Percentiles rank a stretch among this genome's conserved stretches.
Evolutionary conservation across 92 coral and sea anemone genomes (phyloP).

Genomic region (Micromussa lordhowensis): DNA sequence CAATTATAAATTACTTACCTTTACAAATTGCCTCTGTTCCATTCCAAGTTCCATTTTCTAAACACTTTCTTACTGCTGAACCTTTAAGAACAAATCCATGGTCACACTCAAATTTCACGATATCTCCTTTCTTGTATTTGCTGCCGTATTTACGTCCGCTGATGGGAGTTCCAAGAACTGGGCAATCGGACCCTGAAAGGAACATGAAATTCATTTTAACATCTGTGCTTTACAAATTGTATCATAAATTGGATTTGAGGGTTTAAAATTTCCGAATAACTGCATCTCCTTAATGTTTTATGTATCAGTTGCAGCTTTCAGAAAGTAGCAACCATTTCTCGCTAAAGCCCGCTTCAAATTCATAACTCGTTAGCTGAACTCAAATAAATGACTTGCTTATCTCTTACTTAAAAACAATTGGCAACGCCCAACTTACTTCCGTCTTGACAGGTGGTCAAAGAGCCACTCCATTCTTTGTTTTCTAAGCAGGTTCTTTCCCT

Average conservation of each 20-base stretch:
- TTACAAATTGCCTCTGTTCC: slow-evolving; percentile 86
- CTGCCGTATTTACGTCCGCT: slow-evolving; percentile 77
- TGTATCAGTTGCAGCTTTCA: neutral
- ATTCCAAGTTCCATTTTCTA: slow-evolving; percentile 74
- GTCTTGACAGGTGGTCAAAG: slow-evolving; percentile 75
- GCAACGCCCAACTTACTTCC: slow-evolving; percentile 72
- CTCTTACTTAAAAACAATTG: neutral
- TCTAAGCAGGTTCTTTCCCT: slow-evolving; percentile 71
- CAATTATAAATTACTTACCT: slow-evolving; percentile 40
- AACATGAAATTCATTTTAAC: neutral
- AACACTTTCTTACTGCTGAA: slow-evolving; percentile 73
- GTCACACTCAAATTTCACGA: slow-evolving; percentile 74
- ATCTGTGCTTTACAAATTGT: neutral
- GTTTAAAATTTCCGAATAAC: no score
- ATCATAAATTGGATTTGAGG: no score
- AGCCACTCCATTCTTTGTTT: slow-evolving; percentile 85
- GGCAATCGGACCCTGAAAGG: slow-evolving; percentile 73
- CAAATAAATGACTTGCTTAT: neutral
- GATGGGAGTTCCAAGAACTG: slow-evolving; percentile 82
- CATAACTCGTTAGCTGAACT: neutral
- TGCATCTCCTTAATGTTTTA: neutral
- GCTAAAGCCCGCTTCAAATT: neutral
- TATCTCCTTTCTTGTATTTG: slow-evolving; percentile 68
- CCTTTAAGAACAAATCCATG: slow-evolving; percentile 82
- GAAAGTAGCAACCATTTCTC: neutral